Evolutionary conservation across 2,888 invertebrate genomes (phyloP), one percentile per base, ranked within the genome.

Genomic region (Epicampocera succincta): DNA sequence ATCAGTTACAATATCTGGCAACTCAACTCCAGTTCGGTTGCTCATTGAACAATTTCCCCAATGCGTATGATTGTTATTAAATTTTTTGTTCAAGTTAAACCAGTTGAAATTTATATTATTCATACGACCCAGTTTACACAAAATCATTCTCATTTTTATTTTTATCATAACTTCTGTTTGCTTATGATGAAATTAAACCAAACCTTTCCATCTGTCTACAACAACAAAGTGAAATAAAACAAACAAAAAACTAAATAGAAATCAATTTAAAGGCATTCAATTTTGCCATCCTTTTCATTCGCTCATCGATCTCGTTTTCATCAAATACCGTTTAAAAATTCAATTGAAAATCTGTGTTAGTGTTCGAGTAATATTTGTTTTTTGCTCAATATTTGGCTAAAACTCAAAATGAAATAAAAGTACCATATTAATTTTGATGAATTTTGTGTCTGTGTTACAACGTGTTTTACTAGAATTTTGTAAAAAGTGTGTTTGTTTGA

Each of bases 291-390:
- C 9, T 25, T 25, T 52, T 66, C 19, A 13, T 9, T n/a, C 3
- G 25, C 13, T n/a, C 17, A 19, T 46, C 42, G 11, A 13, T 56
- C 6, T 46, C 15, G 42, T 17, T 54, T 44, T 42, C 9, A 38
- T 13, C 13, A 19, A 4, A 42, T 25, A 19, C 25, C 29, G 2
- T 44, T 44, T 19, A 19, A 33, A 11, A 13, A 44, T 19, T 69
- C 44, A 44, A 44, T 44, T 19, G n/a, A 29, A 69, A 69, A 60
- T 60, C 40, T 50, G 5, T 71, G 60, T 60, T 60, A 50, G 48
- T 71, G 11, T n/a, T n/a, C n/a, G n/a, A n/a, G n/a, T 50, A 50
- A 60, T 58, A 60, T 69, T 69, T 58, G 44, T 0, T 33, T 5
- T 46, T 25, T 6, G 50, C 6, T 15, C 38, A 60, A 50, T 71